phyloP scores from a whole-genome alignment of 35 echinoderm and acorn worm species.

The Acanthaster planci region DNA sequence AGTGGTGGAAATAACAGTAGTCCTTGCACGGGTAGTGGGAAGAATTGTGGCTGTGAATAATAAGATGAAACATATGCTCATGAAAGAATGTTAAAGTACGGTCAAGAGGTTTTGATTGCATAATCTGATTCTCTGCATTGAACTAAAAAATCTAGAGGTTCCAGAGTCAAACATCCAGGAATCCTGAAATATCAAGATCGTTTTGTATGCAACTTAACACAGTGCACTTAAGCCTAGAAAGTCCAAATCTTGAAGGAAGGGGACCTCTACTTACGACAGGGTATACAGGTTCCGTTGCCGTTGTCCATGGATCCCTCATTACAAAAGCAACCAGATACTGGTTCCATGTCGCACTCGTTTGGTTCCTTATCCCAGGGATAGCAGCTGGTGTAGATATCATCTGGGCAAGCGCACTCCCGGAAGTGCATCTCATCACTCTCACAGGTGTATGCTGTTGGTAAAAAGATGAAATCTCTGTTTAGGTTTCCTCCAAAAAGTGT shows the following conservation, averaged over 20 bases:
- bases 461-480: no score
- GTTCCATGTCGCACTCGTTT: constrained; percentile 31
- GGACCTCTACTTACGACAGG: constrained; percentile 44
- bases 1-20: constrained; percentile 7
- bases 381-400: constrained; percentile 54
- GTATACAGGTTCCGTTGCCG: constrained; percentile 37
- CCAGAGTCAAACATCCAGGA: background rate
- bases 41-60: background rate
- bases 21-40: background rate
- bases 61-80: no score
- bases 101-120: no score
- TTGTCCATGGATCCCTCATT: constrained; percentile 49
- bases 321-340: constrained; percentile 74
- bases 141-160: no score
- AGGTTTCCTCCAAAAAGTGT: no score
- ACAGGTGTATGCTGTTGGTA: constrained; percentile 29
- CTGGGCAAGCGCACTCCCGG: constrained; percentile 66
- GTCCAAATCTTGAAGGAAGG: background rate
- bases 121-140: no score
- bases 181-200: background rate
- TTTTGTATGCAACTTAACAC: background rate
- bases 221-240: background rate
- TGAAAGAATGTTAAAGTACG: no score
- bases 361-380: constrained; percentile 44
- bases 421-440: constrained; percentile 26